Conservation (phyloP, 2,888 invertebrate species). For the Stictocephala bisonia region DNA sequence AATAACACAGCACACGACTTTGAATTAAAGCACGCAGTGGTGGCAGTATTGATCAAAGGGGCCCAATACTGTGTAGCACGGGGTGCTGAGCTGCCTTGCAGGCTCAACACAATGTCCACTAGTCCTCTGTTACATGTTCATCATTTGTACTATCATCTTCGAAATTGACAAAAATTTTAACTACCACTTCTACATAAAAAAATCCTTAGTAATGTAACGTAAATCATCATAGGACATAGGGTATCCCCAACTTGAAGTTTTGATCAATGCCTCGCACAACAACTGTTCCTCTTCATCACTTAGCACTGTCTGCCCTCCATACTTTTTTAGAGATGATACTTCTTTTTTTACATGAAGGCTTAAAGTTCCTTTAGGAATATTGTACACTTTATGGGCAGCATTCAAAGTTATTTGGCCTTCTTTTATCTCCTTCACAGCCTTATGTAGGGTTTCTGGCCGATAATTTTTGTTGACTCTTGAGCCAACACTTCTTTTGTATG, state of each 20-base stretch:
- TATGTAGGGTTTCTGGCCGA: neutral
- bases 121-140: too few relatives aligned
- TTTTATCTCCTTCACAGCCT: neutral
- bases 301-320: constrained; percentile 38
- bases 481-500: neutral
- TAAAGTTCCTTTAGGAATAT: neutral
- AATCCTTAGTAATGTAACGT: too few relatives aligned
- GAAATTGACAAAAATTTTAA: too few relatives aligned
- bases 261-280: constrained; percentile 19
- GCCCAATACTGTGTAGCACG: too few relatives aligned
- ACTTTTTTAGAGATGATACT: constrained; percentile 1
- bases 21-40: too few relatives aligned
- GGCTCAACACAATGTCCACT: too few relatives aligned
- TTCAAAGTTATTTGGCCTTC: too few relatives aligned
- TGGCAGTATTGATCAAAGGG: too few relatives aligned
- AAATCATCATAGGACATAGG: constrained; percentile 39
- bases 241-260: constrained; percentile 32
- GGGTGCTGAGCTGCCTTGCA: too few relatives aligned
- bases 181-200: too few relatives aligned
- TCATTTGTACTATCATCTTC: too few relatives aligned
- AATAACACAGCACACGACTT: too few relatives aligned
- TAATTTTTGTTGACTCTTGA: neutral
- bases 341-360: neutral
- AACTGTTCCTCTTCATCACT: constrained; percentile 31
- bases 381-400: neutral